Evolutionary conservation across 2,797 vertebrate genomes (phyloP).

Genomic region (Fundulus diaphanus): DNA sequence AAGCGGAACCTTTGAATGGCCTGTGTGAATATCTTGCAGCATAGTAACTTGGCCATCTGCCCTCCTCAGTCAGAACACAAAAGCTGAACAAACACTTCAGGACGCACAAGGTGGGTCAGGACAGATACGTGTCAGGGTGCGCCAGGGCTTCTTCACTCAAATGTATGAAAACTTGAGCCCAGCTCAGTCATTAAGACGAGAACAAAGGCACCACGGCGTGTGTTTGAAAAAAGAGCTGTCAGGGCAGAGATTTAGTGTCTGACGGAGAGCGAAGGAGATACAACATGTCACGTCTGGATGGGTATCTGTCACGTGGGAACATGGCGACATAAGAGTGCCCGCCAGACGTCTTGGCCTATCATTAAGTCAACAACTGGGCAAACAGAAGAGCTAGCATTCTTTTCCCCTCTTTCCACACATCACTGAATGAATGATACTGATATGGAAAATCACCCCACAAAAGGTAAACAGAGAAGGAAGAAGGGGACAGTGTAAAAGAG

Average conservation of each 20-base stretch:
- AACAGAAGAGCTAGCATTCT: constrained; percentile 78
- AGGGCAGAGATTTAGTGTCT: constrained; percentile 60
- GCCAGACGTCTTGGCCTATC: constrained; percentile 77
- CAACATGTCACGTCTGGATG: constrained; percentile 66
- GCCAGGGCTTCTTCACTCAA: constrained; percentile 64
- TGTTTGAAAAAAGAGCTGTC: constrained; percentile 69
- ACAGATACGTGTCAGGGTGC: constrained; percentile 78
- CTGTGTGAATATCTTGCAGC: constrained; percentile 69
- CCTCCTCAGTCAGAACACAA: constrained; percentile 69
- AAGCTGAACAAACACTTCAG: constrained; percentile 77
- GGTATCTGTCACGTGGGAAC: constrained; percentile 78
- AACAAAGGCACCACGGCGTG: constrained; percentile 67
- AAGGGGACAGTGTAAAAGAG: constrained; percentile 58
- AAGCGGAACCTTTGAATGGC: constrained; percentile 70
- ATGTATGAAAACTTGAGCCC: constrained; percentile 59
- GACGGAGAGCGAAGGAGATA: constrained; percentile 65
- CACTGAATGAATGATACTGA: constrained; percentile 75
- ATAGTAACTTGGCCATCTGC: constrained; percentile 71
- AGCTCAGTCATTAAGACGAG: constrained; percentile 55
- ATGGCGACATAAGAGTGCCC: constrained; percentile 73
- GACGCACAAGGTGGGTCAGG: constrained; percentile 77
- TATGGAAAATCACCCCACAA: constrained; percentile 79
- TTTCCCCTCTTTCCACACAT: constrained; percentile 74
- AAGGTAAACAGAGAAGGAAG: constrained; percentile 82
- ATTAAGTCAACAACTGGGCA: constrained; percentile 84